Conservation (phyloP, 2,888 invertebrate genomes). For the Erebia epiphron region DNA sequence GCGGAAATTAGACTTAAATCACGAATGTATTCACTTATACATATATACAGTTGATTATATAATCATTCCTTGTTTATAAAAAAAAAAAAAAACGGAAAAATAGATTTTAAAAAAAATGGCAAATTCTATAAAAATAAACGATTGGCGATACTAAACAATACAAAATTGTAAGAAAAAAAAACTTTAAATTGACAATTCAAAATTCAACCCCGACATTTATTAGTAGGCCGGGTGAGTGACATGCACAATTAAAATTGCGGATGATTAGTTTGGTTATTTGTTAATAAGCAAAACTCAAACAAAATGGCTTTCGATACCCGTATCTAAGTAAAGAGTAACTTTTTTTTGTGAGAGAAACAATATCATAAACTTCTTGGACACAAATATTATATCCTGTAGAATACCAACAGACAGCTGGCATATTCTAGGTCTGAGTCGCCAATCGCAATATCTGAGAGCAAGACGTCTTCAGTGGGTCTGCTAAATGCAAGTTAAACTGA, state of each 20-base stretch:
- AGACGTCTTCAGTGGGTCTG: no score
- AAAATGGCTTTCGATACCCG: not conserved
- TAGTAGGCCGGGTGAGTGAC: not conserved
- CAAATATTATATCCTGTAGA: no score
- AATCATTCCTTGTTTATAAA: not conserved
- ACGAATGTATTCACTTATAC: not conserved
- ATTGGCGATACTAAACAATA: not conserved
- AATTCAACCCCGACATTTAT: not conserved
- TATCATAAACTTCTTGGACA: no score
- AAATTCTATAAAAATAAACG: no score
- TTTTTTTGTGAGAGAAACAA: no score
- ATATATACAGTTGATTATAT: not conserved
- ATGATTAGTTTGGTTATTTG: not conserved
- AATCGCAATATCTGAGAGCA: no score
- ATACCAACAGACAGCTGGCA: no score
- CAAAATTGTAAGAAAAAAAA: not conserved
- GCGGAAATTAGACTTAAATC: not conserved
- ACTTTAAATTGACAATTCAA: not conserved
- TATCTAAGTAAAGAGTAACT: not conserved
- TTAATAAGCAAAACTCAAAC: constrained; percentile 6
- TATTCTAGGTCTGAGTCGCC: no score
- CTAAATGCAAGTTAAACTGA: no score
- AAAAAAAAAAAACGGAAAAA: not conserved
- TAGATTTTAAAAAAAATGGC: not conserved
- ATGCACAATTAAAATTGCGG: not conserved